Evolutionary conservation across 2,888 invertebrate genomes (phyloP).

Genomic region (Cyclophora punctaria): DNA sequence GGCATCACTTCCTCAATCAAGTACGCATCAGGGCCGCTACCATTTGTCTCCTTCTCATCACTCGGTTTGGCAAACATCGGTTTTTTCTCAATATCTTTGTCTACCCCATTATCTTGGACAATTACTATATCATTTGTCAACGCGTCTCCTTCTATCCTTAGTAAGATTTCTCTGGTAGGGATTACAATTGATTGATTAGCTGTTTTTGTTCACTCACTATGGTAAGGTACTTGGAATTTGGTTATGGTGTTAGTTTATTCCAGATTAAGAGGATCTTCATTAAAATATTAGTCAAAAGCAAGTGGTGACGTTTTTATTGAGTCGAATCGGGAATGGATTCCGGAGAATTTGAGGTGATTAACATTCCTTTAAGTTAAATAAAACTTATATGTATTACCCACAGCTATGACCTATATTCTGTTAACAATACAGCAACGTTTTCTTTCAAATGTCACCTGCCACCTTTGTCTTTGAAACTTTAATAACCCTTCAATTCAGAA

Average conservation of each 20-base stretch:
- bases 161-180: constrained; percentile 57
- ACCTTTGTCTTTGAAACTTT: too few relatives aligned
- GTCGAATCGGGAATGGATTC: too few relatives aligned
- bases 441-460: too few relatives aligned
- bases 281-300: too few relatives aligned
- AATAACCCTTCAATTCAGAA: too few relatives aligned
- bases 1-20: constrained; percentile 23
- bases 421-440: too few relatives aligned
- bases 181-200: constrained; percentile 60
- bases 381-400: too few relatives aligned
- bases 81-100: constrained; percentile 46
- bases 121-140: constrained; percentile 71
- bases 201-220: constrained; percentile 28
- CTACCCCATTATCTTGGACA: constrained; percentile 49
- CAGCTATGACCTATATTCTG: too few relatives aligned
- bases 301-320: too few relatives aligned
- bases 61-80: constrained; percentile 55
- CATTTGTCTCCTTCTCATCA: constrained; percentile 61
- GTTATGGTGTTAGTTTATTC: background rate
- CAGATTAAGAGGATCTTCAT: too few relatives aligned
- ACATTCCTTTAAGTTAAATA: too few relatives aligned
- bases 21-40: constrained; percentile 40
- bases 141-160: constrained; percentile 36
- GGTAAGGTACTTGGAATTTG: constrained; percentile 11
- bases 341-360: too few relatives aligned